phyloP scores from a whole-genome alignment of 2,888 invertebrate species.

The Morpho deidamia region DNA sequence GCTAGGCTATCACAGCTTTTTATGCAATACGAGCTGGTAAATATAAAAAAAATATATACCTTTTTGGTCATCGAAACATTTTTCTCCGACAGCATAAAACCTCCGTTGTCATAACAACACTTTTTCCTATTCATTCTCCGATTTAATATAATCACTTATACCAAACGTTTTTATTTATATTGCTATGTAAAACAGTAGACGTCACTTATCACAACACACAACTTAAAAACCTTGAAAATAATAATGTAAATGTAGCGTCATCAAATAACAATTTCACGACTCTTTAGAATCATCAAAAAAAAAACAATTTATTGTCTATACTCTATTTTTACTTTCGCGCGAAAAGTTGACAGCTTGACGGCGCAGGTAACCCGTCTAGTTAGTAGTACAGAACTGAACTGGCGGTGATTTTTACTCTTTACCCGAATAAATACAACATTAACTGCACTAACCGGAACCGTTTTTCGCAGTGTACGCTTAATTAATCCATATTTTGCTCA shows the following conservation, averaged over 20 bases:
- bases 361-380: conserved; percentile 44
- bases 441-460: conserved; percentile 31
- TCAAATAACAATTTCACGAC: conserved; percentile 16
- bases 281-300: neutral
- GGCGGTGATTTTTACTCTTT: conserved; percentile 39
- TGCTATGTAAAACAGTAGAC: conserved; percentile 8
- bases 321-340: conserved; percentile 39
- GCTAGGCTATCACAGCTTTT: too few species aligned
- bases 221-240: conserved; percentile 30
- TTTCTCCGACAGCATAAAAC: conserved; percentile 59
- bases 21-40: conserved; percentile 18
- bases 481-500: conserved; percentile 4
- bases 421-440: conserved; percentile 44
- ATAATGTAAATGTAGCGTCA: conserved; percentile 16
- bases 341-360: conserved; percentile 35
- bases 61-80: conserved; percentile 40
- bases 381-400: conserved; percentile 37
- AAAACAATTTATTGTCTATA: conserved; percentile 1
- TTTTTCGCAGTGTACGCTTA: conserved; percentile 22
- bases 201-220: conserved; percentile 30
- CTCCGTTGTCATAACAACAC: conserved; percentile 56
- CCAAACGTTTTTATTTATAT: conserved; percentile 7
- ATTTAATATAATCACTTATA: conserved; percentile 10
- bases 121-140: conserved; percentile 39
- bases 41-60: conserved; percentile 30